Evolutionary conservation across 2,113 vertebrate genomes (phyloP).

Genomic region (Psittacula cyanocephala): DNA sequence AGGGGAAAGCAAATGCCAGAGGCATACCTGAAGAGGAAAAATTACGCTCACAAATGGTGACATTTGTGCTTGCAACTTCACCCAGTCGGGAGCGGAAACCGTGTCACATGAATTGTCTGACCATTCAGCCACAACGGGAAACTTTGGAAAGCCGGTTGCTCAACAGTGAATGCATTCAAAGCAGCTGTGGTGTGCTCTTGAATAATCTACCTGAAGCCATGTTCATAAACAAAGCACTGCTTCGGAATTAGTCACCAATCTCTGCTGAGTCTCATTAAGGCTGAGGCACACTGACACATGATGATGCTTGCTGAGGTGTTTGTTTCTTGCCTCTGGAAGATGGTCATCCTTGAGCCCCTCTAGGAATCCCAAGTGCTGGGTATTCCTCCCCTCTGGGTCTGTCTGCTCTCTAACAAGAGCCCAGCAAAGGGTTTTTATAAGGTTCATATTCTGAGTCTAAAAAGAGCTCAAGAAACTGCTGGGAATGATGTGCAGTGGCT

Average conservation of each 20-base stretch:
- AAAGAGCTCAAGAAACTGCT: background rate
- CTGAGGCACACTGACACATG: background rate
- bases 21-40: constrained; percentile 26
- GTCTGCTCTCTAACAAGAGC: background rate
- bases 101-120: constrained; percentile 40
- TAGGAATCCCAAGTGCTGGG: background rate
- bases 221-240: background rate
- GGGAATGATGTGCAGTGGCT: background rate
- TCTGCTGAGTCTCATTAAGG: background rate
- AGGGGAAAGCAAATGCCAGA: constrained; percentile 48
- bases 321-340: background rate
- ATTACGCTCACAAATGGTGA: constrained; percentile 42
- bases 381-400: background rate
- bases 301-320: background rate
- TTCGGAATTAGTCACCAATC: background rate
- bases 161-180: background rate
- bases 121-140: background rate
- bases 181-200: background rate
- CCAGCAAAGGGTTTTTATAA: background rate
- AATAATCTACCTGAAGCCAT: background rate
- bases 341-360: background rate
- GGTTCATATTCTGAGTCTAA: background rate
- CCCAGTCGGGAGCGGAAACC: background rate
- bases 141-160: background rate
- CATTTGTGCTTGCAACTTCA: constrained; percentile 53